A percentile compares a stretch with the other conserved stretches of the same genome.
phyloP scores from a whole-genome alignment of 2,113 vertebrate genomes.

The Bufo bufo region DNA sequence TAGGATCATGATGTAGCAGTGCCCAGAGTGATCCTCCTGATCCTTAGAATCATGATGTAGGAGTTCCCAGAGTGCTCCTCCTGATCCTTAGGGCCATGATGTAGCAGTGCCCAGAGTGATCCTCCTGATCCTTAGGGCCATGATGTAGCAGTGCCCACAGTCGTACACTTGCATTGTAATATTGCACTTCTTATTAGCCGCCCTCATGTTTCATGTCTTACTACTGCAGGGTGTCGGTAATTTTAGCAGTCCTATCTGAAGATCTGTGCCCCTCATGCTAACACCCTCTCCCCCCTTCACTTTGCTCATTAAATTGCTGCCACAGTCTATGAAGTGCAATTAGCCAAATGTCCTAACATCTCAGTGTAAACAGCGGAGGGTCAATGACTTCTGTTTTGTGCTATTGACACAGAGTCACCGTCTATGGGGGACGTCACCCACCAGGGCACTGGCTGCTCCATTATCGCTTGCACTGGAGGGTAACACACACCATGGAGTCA shows the following conservation, averaged over 20 bases:
- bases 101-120: no score
- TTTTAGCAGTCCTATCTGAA: not conserved
- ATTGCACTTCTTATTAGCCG: not conserved
- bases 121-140: no score
- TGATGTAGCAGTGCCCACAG: no score
- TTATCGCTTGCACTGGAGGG: constrained; percentile 55
- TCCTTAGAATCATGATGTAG: no score
- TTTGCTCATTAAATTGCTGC: constrained; percentile 58
- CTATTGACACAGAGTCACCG: constrained; percentile 58
- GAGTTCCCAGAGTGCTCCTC: no score
- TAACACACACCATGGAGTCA: not conserved
- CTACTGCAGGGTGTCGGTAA: not conserved
- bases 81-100: no score
- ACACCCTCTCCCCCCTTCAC: not conserved
- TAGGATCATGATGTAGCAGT: no score
- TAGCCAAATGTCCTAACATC: constrained; percentile 65
- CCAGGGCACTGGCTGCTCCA: constrained; percentile 61
- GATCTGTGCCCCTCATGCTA: not conserved
- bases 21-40: no score
- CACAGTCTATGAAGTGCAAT: constrained; percentile 65
- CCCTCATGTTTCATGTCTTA: not conserved
- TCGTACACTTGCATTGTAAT: no score
- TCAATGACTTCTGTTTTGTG: constrained; percentile 66
- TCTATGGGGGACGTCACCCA: constrained; percentile 46
- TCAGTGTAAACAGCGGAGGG: constrained; percentile 67